These are phyloP conservation scores for Pangasius djambal DNA, from an alignment of 2,797 vertebrate genomes.

Conservation along the genomic window DNA sequence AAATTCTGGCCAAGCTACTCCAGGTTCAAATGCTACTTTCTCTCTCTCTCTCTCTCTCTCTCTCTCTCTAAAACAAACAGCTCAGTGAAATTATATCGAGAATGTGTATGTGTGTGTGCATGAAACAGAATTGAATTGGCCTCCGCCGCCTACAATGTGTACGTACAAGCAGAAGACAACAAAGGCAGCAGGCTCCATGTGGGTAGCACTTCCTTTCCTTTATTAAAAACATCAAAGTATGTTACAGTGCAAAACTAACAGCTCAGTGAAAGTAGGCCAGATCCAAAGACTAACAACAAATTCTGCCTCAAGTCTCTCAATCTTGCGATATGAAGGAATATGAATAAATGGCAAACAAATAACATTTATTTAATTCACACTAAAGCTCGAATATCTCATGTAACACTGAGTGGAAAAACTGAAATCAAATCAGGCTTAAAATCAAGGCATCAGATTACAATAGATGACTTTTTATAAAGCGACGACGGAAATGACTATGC, in stretches of 20 bases:
- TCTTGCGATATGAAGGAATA: background rate
- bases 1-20: slow-evolving; percentile 10
- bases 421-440: background rate
- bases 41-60: background rate
- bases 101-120: slow-evolving; percentile 11
- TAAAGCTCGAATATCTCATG: background rate
- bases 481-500: background rate
- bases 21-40: background rate
- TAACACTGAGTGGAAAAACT: background rate
- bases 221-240: slow-evolving; percentile 46
- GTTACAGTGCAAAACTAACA: slow-evolving; percentile 33
- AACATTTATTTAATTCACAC: background rate
- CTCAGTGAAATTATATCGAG: slow-evolving; percentile 18
- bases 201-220: slow-evolving; percentile 21
- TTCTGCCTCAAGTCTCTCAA: slow-evolving; percentile 57
- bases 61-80: background rate
- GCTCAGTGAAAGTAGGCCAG: slow-evolving; percentile 73
- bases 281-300: slow-evolving; percentile 67
- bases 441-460: slow-evolving; percentile 15
- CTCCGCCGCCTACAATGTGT: slow-evolving; percentile 20
- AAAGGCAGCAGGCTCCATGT: slow-evolving; percentile 19
- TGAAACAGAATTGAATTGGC: slow-evolving; percentile 25
- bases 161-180: slow-evolving; percentile 11
- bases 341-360: background rate
- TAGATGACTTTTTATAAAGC: background rate